phyloP scores from a whole-genome alignment of 2,113 vertebrate genomes.

The Leptobrachium leishanense region DNA sequence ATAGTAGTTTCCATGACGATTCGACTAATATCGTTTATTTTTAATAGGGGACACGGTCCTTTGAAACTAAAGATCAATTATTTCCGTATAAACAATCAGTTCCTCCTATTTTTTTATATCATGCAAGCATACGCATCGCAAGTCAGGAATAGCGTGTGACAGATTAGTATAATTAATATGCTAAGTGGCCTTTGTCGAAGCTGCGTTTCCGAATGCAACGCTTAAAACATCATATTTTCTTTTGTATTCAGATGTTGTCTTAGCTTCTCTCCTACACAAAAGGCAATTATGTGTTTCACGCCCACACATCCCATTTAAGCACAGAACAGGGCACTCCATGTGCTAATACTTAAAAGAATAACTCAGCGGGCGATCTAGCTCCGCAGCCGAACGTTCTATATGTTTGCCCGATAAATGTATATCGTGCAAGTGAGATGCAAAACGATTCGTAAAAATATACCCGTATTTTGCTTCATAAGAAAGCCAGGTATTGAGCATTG shows the following conservation, averaged over 20 bases:
- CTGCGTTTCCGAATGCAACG: neutral
- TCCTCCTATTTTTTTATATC: neutral
- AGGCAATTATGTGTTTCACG: slow-evolving; percentile 45
- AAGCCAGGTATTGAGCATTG: neutral
- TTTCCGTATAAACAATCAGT: neutral
- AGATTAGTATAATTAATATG: neutral
- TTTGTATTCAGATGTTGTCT: slow-evolving; percentile 33
- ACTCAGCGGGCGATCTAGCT: slow-evolving; percentile 18
- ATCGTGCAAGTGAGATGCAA: neutral
- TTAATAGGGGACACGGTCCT: neutral
- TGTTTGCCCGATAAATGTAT: slow-evolving; percentile 1
- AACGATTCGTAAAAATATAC: too few relatives aligned
- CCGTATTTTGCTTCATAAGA: too few relatives aligned
- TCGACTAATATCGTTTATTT: neutral
- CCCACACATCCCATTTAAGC: slow-evolving; percentile 38
- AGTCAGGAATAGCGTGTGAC: neutral
- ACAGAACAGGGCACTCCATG: slow-evolving; percentile 18
- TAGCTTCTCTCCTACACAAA: slow-evolving; percentile 48
- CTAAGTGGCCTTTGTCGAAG: neutral
- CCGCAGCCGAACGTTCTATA: neutral
- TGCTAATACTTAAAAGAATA: slow-evolving; percentile 41
- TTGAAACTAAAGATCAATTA: neutral
- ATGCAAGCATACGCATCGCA: neutral
- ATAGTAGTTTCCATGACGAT: neutral
- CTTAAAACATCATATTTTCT: slow-evolving; percentile 21